phyloP scores from a whole-genome alignment of 1,140 invertebrate genomes.

The Aphaenogaster ashmeadi region DNA sequence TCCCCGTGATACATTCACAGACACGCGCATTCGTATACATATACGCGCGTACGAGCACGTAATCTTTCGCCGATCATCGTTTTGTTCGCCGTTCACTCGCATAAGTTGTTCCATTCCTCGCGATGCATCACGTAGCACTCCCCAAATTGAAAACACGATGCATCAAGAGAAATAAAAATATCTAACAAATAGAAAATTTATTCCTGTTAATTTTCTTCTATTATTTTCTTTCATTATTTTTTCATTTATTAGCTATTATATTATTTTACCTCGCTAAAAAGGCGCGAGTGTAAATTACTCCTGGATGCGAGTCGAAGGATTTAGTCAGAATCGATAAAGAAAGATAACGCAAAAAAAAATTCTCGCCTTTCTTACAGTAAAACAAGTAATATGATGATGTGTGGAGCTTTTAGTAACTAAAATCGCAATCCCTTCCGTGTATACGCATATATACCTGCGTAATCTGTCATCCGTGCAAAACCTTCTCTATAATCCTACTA shows the following conservation, averaged over 20 bases:
- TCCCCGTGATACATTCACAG: not conserved
- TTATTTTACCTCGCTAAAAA: not conserved
- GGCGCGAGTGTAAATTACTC: not conserved
- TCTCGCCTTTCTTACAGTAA: conserved; percentile 1
- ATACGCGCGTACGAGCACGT: not conserved
- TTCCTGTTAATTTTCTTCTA: too few relatives aligned
- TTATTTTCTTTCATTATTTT: too few relatives aligned
- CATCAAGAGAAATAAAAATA: not conserved
- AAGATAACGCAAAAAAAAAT: not conserved
- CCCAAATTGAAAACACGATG: not conserved
- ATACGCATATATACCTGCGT: not conserved
- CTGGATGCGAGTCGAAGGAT: not conserved
- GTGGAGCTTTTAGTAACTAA: conserved; percentile 1
- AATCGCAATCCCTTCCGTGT: not conserved
- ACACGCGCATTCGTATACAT: not conserved
- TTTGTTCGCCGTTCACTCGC: not conserved
- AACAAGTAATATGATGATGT: conserved; percentile 1
- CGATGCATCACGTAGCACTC: not conserved
- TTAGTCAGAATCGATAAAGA: not conserved
- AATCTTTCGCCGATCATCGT: not conserved
- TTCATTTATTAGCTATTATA: too few relatives aligned
- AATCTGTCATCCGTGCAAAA: conserved; percentile 5
- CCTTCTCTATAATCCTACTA: not conserved
- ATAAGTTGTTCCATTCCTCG: not conserved
- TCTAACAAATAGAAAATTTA: not conserved